These are phyloP conservation scores for Timema cristinae DNA, from an alignment of 2,888 invertebrate species.

Conservation along the genomic window DNA sequence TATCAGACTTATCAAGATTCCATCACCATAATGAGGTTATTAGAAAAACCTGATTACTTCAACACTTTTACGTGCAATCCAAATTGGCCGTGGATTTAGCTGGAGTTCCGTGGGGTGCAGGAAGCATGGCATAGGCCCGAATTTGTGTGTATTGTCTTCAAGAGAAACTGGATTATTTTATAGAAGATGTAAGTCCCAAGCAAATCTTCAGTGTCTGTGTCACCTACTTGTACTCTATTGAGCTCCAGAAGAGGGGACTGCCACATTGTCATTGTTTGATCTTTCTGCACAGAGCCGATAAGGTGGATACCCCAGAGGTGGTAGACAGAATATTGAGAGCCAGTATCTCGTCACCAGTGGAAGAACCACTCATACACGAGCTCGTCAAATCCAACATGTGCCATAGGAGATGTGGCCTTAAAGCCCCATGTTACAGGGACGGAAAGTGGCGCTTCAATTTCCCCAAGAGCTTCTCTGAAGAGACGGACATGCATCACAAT, in stretches of 20 bases:
- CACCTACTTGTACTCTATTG: background rate
- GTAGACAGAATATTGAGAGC: background rate
- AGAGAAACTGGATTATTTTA: too few relatives aligned
- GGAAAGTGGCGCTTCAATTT: slow-evolving; percentile 6
- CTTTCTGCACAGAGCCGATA: slow-evolving; percentile 35
- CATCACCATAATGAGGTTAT: background rate
- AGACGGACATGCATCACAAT: slow-evolving; percentile 30
- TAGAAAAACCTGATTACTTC: background rate
- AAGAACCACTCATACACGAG: slow-evolving; percentile 22
- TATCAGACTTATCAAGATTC: slow-evolving; percentile 1
- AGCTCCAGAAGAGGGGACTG: slow-evolving; percentile 37
- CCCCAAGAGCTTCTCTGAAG: slow-evolving; percentile 33
- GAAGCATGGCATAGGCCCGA: too few relatives aligned
- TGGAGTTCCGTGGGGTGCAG: too few relatives aligned
- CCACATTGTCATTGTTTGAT: slow-evolving; percentile 35
- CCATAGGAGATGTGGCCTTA: slow-evolving; percentile 36
- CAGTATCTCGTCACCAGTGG: slow-evolving; percentile 30
- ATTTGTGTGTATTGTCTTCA: too few relatives aligned
- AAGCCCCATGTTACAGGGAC: slow-evolving; percentile 23
- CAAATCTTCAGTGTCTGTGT: background rate
- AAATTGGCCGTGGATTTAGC: slow-evolving; percentile 1
- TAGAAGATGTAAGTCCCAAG: too few relatives aligned
- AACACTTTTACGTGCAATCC: slow-evolving; percentile 16
- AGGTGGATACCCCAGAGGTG: slow-evolving; percentile 28
- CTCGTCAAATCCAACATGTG: slow-evolving; percentile 33